A percentile compares a stretch with the other conserved stretches of the same genome.
phyloP scores from a whole-genome alignment of 1,140 invertebrate genomes.

The Oscheius sp. region DNA sequence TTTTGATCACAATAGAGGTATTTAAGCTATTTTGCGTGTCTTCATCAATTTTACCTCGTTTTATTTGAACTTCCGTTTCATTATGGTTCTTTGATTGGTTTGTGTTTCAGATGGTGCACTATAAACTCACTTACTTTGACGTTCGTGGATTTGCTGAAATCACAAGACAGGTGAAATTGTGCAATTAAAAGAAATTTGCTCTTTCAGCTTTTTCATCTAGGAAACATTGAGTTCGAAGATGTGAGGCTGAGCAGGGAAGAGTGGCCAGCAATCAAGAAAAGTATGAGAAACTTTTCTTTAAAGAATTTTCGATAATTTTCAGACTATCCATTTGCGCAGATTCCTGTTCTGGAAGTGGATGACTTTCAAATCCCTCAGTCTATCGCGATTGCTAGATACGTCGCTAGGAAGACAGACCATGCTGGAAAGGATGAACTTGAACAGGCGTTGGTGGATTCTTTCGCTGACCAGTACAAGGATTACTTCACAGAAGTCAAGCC shows the following conservation, averaged over 20 bases:
- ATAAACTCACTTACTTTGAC: slow-evolving; percentile 23
- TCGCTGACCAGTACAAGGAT: slow-evolving; percentile 35
- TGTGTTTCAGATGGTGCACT: slow-evolving; percentile 9
- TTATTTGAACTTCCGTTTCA: too few relatives aligned
- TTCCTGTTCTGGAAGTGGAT: slow-evolving; percentile 36
- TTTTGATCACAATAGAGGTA: too few relatives aligned
- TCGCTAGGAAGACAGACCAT: slow-evolving; percentile 31
- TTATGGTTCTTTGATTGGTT: too few relatives aligned
- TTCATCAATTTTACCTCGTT: too few relatives aligned
- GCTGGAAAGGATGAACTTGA: slow-evolving; percentile 36
- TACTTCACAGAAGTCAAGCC: background rate
- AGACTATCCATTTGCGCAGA: slow-evolving; percentile 32
- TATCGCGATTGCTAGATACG: slow-evolving; percentile 19
- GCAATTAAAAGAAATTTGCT: too few relatives aligned
- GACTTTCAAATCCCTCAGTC: slow-evolving; percentile 34
- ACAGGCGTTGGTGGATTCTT: slow-evolving; percentile 31
- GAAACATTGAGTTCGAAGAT: slow-evolving; percentile 19
- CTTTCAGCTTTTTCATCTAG: slow-evolving; percentile 11
- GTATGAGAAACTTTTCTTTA: background rate
- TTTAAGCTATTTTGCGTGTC: too few relatives aligned
- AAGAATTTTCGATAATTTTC: background rate
- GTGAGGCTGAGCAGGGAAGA: background rate
- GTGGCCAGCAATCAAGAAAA: slow-evolving; percentile 2
- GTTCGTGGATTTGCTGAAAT: slow-evolving; percentile 13
- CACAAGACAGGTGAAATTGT: too few relatives aligned